phyloP scores from a whole-genome alignment of 2,888 invertebrate species.

The Melieria omissa region DNA sequence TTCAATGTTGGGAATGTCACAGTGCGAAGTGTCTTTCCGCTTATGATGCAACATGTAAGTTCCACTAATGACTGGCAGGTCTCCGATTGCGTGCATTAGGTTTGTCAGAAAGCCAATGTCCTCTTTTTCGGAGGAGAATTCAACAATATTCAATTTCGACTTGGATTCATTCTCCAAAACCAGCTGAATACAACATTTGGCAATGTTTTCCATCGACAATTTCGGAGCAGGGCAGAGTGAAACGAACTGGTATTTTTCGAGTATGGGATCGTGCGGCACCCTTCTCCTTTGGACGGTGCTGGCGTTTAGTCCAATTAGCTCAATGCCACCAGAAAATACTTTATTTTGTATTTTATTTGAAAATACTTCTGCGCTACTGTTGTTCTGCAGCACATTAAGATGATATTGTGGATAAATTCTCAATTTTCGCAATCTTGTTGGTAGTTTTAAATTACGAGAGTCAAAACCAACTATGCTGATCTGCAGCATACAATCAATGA shows the following conservation, averaged over 20 bases:
- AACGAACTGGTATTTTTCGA: constrained; percentile 79
- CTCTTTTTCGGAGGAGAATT: constrained; percentile 67
- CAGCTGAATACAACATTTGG: constrained; percentile 74
- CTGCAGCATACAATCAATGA: constrained; percentile 88
- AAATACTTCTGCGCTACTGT: constrained; percentile 54
- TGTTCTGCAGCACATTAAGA: constrained; percentile 59
- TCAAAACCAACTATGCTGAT: constrained; percentile 76
- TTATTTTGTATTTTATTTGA: constrained; percentile 39
- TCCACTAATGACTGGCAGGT: constrained; percentile 75
- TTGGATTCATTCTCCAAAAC: constrained; percentile 75
- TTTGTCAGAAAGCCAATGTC: constrained; percentile 68
- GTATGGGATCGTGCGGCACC: constrained; percentile 75
- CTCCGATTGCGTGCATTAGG: constrained; percentile 71
- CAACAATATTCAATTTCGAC: constrained; percentile 71
- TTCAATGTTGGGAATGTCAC: background rate
- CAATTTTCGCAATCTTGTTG: constrained; percentile 76
- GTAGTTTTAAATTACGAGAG: constrained; percentile 76
- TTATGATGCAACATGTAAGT: constrained; percentile 68
- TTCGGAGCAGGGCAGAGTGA: constrained; percentile 68
- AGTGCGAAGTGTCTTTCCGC: background rate
- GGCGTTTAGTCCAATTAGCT: constrained; percentile 78
- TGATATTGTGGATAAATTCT: constrained; percentile 75
- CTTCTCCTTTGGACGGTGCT: constrained; percentile 76
- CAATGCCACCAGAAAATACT: constrained; percentile 76
- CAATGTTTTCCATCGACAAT: constrained; percentile 64